Conservation (phyloP, 2,797 vertebrate genomes). For the Valencia hispanica region DNA sequence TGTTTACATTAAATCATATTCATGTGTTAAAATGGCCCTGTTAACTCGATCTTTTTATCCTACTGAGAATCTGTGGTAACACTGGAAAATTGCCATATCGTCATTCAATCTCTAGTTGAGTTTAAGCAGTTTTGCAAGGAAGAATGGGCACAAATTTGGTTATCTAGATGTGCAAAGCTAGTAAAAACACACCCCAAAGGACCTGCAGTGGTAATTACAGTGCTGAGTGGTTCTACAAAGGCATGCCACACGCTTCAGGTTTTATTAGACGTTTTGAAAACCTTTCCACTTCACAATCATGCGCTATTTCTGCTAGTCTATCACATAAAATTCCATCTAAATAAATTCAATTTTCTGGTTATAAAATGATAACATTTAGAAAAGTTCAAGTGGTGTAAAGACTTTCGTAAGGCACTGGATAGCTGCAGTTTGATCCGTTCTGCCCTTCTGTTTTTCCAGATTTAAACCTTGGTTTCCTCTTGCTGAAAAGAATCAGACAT, state of each 20-base stretch:
- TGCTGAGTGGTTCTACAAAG: no score
- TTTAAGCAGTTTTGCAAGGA: background rate
- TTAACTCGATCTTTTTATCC: background rate
- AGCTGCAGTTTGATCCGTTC: background rate
- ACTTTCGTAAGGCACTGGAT: background rate
- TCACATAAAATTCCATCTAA: background rate
- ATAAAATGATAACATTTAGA: background rate
- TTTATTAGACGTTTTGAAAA: background rate
- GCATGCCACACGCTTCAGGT: background rate
- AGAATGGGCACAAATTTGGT: background rate
- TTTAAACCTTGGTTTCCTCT: background rate
- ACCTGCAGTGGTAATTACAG: no score
- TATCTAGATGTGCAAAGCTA: background rate
- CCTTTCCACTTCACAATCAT: background rate
- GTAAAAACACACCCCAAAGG: background rate
- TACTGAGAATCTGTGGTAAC: background rate
- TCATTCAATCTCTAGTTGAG: background rate
- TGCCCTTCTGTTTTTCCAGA: background rate
- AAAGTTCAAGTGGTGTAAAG: background rate
- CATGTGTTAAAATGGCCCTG: background rate
- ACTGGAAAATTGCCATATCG: background rate
- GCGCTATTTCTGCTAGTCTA: background rate
- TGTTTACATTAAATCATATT: background rate
- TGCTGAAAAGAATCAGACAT: constrained; percentile 4
- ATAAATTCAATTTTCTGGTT: background rate